Base-by-base conservation (phyloP, 2,888 invertebrate genomes). In the Antheraea yamamai region DNA sequence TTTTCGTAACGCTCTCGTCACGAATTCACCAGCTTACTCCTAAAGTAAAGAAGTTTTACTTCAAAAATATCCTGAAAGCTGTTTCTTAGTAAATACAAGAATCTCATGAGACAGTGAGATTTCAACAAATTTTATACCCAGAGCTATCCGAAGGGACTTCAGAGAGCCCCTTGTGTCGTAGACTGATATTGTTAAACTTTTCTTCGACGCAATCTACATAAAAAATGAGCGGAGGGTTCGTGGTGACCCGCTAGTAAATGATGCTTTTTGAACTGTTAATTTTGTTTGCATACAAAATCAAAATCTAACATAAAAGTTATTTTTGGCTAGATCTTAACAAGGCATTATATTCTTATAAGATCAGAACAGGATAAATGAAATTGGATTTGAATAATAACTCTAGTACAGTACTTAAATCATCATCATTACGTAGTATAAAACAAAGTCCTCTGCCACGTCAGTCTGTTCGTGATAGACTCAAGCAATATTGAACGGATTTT, bases 181-280 rank as follows among this genome's bases (percentile, higher is more conserved):
- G 87, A 89, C 92, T 92, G 92, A 93, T 94, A 93, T 94, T 93
- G 90, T 92, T 87, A 92, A 94, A 93, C 92, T 93, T 94, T 93
- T 91, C 92, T 93, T 93, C 88, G 87, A 88, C 89, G 89, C 90
- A 93, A 94, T 94, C 92, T 94, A 92, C 94, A 94, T 94, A 94
- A 94, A 94, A 93, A 94, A 94, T 94, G 93, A 94, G 92, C 86
- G 78, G 85, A 90, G 92, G 92, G 92, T 90, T 89, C 82, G 88
- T 82, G 91, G 92, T 91, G 92, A 92, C 92, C 92, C 91, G 91
- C 88, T 89, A 87, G 92, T 92, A 94, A 94, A 93, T 93, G 92
- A 92, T 91, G 89, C 90, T 91, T 92, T 93, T 93, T 92, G 91
- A 92, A 91, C 92, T 92, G 92, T 92, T 93, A 93, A 93, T 93